Evolutionary conservation across 2,113 vertebrate species (phyloP).

Genomic region (Helogale parvula): DNA sequence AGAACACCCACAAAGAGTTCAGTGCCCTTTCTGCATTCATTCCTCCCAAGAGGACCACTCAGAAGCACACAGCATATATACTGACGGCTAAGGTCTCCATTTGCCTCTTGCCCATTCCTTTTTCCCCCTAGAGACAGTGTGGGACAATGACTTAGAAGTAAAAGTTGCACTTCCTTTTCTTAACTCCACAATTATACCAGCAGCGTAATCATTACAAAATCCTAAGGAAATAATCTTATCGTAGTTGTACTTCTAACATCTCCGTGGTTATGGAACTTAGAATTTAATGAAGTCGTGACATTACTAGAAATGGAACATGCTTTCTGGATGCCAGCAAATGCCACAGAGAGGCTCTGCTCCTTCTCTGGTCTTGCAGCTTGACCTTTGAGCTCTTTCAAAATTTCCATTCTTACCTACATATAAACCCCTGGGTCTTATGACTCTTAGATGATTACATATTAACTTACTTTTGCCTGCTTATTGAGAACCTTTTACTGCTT

Average conservation of each 20-base stretch:
- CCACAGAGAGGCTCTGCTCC: background rate
- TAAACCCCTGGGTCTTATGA: background rate
- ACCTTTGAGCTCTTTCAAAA: constrained; percentile 49
- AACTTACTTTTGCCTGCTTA: constrained; percentile 31
- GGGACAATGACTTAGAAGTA: background rate
- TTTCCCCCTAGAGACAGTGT: background rate
- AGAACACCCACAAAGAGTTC: background rate
- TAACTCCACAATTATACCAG: background rate
- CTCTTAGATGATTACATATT: constrained; percentile 18
- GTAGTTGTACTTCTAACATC: background rate
- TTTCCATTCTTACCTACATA: background rate
- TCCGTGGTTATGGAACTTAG: background rate
- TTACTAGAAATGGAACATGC: background rate
- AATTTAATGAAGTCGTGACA: background rate
- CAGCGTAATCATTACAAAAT: background rate
- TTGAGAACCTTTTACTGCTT: background rate
- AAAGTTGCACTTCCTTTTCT: background rate
- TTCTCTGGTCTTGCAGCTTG: background rate
- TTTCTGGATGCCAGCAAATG: background rate
- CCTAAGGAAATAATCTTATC: background rate
- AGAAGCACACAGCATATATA: background rate
- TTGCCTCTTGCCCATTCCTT: background rate
- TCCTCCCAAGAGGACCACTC: background rate
- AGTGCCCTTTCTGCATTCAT: background rate
- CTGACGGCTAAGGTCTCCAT: background rate